Conservation (phyloP, 2,888 invertebrate species). For the Ypsolopha sequella region DNA sequence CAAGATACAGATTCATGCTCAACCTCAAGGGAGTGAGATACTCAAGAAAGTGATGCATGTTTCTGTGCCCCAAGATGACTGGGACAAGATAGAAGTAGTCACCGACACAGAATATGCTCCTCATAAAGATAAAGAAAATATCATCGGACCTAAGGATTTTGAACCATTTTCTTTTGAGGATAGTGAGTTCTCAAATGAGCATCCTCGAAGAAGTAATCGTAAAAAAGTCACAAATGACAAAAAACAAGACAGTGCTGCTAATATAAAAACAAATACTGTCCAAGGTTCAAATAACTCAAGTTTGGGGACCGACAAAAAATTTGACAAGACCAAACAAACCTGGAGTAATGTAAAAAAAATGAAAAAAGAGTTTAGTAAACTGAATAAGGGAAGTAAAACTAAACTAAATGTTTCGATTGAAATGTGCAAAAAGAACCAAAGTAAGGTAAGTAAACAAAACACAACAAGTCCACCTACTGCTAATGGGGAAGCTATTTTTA, state of each 20-base stretch:
- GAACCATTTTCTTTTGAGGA: conserved; percentile 35
- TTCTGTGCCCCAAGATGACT: conserved; percentile 37
- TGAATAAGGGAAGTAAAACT: conserved; percentile 43
- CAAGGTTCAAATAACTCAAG: conserved; percentile 26
- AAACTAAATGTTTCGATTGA: conserved; percentile 62
- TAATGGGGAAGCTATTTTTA: conserved; percentile 13
- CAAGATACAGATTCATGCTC: conserved; percentile 37
- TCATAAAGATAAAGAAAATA: conserved; percentile 29
- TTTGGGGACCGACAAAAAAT: conserved; percentile 28
- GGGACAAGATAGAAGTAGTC: conserved; percentile 54
- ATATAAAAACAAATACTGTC: conserved; percentile 21
- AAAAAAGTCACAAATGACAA: conserved; percentile 29
- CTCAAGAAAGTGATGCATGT: conserved; percentile 26
- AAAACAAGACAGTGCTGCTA: conserved; percentile 13
- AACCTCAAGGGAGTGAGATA: conserved; percentile 22
- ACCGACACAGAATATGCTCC: conserved; percentile 23
- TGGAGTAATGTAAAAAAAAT: conserved; percentile 59
- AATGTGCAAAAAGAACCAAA: conserved; percentile 46
- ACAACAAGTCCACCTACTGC: neutral
- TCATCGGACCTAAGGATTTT: conserved; percentile 35
- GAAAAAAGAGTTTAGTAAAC: conserved; percentile 56
- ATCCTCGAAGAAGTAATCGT: conserved; percentile 49
- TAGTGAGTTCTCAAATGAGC: conserved; percentile 30
- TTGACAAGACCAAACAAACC: conserved; percentile 33
- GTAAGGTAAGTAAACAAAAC: conserved; percentile 11